Conservation (phyloP, 2,113 vertebrate species). For the Panthera tigris region DNA sequence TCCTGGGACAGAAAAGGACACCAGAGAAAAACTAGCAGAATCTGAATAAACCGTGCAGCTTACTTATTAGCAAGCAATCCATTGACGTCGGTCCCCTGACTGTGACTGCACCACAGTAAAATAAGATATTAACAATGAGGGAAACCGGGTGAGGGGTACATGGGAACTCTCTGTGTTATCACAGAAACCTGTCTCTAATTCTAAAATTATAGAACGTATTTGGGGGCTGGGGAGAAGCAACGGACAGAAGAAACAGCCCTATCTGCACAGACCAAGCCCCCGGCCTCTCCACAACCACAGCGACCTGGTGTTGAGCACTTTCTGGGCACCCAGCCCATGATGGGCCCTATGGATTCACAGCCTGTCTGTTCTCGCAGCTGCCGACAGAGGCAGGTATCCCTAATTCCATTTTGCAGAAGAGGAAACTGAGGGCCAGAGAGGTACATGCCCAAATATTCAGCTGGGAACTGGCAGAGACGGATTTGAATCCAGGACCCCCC, state of each 20-base stretch:
- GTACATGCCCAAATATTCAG: background rate
- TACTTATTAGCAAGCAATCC: rapidly evolving
- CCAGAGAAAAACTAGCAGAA: rapidly evolving
- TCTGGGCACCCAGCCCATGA: rapidly evolving
- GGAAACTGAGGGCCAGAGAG: background rate
- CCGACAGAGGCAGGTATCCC: background rate
- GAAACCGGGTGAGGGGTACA: rapidly evolving
- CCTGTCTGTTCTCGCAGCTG: background rate
- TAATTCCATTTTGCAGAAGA: background rate
- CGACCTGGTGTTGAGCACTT: rapidly evolving
- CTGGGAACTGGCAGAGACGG: background rate
- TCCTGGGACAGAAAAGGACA: background rate
- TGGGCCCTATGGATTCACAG: rapidly evolving
- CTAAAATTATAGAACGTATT: background rate
- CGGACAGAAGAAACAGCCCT: background rate
- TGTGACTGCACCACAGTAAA: background rate
- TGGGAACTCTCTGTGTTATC: background rate
- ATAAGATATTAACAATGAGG: rapidly evolving
- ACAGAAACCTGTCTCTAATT: background rate
- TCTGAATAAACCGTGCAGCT: rapidly evolving
- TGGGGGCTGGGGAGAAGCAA: background rate
- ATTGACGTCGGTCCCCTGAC: background rate
- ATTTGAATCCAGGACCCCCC: background rate
- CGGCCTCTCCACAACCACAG: background rate
- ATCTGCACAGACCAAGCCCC: background rate